Percentiles rank a stretch among this genome's conserved stretches.
phyloP scores from a whole-genome alignment of 2,888 invertebrate genomes.

The Fragum whitleyi region DNA sequence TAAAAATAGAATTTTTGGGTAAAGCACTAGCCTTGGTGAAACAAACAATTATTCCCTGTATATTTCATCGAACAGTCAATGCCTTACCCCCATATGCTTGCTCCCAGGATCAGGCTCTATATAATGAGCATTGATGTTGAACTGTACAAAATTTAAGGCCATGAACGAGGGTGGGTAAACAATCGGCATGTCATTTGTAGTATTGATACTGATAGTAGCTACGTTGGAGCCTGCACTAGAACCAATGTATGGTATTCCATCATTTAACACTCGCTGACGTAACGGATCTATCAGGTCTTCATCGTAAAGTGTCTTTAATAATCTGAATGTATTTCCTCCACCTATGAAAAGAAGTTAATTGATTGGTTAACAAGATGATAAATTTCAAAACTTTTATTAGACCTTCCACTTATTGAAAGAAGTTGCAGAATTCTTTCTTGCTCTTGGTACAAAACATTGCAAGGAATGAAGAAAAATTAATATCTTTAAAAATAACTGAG shows the following conservation, averaged over 20 bases:
- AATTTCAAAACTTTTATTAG: background rate
- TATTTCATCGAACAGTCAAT: no score
- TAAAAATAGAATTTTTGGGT: no score
- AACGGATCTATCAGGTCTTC: conserved; percentile 67
- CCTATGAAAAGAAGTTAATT: conserved; percentile 55
- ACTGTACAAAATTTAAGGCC: conserved; percentile 91
- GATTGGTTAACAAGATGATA: background rate
- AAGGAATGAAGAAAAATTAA: no score
- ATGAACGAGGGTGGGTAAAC: conserved; percentile 91
- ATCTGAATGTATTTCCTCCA: conserved; percentile 71
- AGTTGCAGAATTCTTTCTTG: no score
- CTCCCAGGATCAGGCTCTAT: conserved; percentile 88
- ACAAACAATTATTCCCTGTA: no score
- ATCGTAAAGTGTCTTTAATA: conserved; percentile 70
- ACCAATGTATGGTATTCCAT: conserved; percentile 91
- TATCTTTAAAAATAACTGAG: no score
- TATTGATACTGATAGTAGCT: conserved; percentile 91
- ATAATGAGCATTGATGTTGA: conserved; percentile 95
- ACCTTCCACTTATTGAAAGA: background rate
- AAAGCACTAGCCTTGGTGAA: no score
- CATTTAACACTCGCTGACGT: conserved; percentile 76
- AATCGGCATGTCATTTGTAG: conserved; percentile 96
- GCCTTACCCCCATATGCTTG: conserved; percentile 89
- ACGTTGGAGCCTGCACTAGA: conserved; percentile 94
- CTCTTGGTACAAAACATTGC: no score